Evolutionary conservation across 92 coral and sea anemone genomes (phyloP).

Genomic region (Phymanthus crucifer): DNA sequence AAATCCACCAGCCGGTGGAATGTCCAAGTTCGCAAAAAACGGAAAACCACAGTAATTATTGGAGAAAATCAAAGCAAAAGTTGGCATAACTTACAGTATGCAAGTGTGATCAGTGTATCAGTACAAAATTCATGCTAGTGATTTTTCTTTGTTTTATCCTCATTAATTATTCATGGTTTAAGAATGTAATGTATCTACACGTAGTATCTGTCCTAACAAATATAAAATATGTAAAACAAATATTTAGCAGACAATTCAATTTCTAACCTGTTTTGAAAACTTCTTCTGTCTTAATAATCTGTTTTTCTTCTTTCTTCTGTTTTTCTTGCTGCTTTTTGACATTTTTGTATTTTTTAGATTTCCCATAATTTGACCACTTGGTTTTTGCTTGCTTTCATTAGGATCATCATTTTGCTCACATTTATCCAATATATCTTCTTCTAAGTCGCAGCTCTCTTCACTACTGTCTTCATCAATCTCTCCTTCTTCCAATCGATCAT

Average conservation of each 20-base stretch:
- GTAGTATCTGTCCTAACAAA: too few relatives aligned
- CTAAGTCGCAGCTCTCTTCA: conserved; percentile 12
- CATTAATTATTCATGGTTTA: too few relatives aligned
- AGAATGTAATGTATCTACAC: too few relatives aligned
- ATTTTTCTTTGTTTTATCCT: too few relatives aligned
- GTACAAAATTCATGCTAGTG: too few relatives aligned
- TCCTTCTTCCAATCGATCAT: conserved; percentile 38
- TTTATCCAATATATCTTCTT: conserved; percentile 1
- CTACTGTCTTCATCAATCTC: conserved; percentile 32
- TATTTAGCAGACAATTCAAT: neutral
- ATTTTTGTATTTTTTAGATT: neutral
- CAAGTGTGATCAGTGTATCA: too few relatives aligned
- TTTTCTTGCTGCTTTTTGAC: conserved; percentile 7
- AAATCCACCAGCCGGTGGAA: too few relatives aligned
- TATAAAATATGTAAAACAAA: too few relatives aligned
- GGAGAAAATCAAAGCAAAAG: too few relatives aligned
- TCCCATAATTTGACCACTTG: neutral
- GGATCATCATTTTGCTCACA: neutral
- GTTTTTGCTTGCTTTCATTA: neutral
- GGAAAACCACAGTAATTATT: too few relatives aligned
- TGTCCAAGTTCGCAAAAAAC: too few relatives aligned
- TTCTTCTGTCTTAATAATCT: neutral
- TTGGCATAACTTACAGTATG: too few relatives aligned
- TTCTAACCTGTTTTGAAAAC: neutral
- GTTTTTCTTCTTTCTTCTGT: conserved; percentile 9